Evolutionary conservation across 1,140 invertebrate genomes (phyloP).

Genomic region (Drosophila funebris): DNA sequence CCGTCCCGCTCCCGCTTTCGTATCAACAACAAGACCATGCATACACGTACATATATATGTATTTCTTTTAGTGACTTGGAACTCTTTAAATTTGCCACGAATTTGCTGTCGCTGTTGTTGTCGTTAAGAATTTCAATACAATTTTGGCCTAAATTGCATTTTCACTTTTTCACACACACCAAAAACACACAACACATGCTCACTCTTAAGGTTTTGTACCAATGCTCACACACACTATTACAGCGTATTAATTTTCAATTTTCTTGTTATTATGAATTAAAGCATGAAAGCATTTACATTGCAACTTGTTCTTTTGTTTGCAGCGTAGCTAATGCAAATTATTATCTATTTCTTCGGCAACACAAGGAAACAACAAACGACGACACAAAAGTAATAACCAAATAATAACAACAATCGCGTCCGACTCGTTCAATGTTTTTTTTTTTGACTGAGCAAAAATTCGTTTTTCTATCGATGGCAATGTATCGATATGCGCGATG

Average conservation of each 20-base stretch:
- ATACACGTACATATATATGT: slow-evolving; percentile 15
- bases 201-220: slow-evolving; percentile 5
- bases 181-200: slow-evolving; percentile 35
- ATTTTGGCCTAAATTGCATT: slow-evolving; percentile 70
- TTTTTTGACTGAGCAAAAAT: slow-evolving; percentile 38
- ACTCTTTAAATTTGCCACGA: slow-evolving; percentile 41
- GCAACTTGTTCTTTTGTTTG: slow-evolving; percentile 22
- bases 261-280: slow-evolving; percentile 56
- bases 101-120: slow-evolving; percentile 44
- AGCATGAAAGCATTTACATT: slow-evolving; percentile 62
- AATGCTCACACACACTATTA: slow-evolving; percentile 4
- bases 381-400: slow-evolving; percentile 55
- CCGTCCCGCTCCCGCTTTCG: slow-evolving; percentile 51
- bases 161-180: slow-evolving; percentile 72
- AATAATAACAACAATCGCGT: slow-evolving; percentile 60
- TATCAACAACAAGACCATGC: not conserved
- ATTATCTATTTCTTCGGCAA: slow-evolving; percentile 55
- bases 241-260: slow-evolving; percentile 30
- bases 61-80: slow-evolving; percentile 43
- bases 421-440: slow-evolving; percentile 42
- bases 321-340: slow-evolving; percentile 32
- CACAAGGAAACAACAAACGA: slow-evolving; percentile 62
- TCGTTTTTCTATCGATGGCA: slow-evolving; percentile 17
- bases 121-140: slow-evolving; percentile 67
- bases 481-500: not conserved